Evolutionary conservation across 2,888 invertebrate species (phyloP), one percentile per base, ranked within the genome.

Genomic region (Leuctra nigra): DNA sequence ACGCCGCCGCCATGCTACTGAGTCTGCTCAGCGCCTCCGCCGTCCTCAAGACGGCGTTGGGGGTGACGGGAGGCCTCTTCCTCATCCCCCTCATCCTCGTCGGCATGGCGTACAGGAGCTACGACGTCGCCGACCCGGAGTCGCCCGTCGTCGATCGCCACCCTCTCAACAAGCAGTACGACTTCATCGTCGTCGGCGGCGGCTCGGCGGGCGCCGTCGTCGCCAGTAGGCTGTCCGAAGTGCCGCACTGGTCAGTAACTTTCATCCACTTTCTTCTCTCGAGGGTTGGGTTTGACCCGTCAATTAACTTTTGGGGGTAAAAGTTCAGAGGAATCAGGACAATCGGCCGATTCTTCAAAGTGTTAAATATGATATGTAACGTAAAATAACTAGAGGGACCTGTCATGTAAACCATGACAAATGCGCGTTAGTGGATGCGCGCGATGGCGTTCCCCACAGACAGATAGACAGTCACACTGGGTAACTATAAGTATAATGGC

Each of bases 171-270:
- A 75, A 75, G n/a, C 88, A 89, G 67, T 91, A 92, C 68, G 92
- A 92, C 68, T 91, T 91, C 67, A 77, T 92, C 23, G 79, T 91
- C 1, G 77, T 92, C 3, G 92, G 92, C 2, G 91, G 87, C 1
- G 94, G 94, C 1, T 91, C 91, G 0, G 93, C 93, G 0, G 93
- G 93, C 0, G 91, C 92, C 0, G 93, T 93, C 1, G 81, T 94
- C 1, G 91, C 93, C 7, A 89, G 80, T 67, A 78, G 93, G 16
- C 72, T 91, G 46, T 85, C 86, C 14, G 91, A 91, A 71, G 75
- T 70, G 48, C 64, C 65, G 1, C 55, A 63, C 23, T 64, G 64
- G 64, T 63, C 44, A 4, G n/a, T n/a, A n/a, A n/a, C n/a, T n/a
- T n/a, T n/a, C n/a, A n/a, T n/a, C n/a, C n/a, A n/a, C n/a, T n/a